Conservation (phyloP, 2,797 vertebrate genomes). For the Mus minutoides region DNA sequence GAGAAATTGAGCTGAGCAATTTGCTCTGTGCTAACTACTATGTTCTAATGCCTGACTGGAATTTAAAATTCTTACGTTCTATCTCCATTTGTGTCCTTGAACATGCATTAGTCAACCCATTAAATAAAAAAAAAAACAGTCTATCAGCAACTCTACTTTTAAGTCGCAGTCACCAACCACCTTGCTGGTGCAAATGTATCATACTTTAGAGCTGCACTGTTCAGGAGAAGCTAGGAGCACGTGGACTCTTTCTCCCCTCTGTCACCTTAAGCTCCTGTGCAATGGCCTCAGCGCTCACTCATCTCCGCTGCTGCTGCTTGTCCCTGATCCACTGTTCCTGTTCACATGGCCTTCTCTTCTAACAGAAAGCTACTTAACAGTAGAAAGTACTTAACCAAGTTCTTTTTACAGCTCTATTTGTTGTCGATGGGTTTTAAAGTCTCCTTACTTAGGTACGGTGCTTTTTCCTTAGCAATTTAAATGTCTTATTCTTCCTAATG, state of each 20-base stretch:
- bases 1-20: constrained; percentile 47
- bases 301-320: neutral
- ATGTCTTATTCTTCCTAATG: neutral
- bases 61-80: constrained; percentile 38
- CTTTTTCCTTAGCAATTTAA: neutral
- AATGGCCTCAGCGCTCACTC: neutral
- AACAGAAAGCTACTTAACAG: constrained; percentile 45
- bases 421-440: neutral
- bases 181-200: neutral
- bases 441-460: neutral
- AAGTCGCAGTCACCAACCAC: constrained; percentile 29
- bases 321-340: neutral
- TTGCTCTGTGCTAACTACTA: constrained; percentile 3
- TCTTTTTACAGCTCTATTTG: constrained; percentile 24
- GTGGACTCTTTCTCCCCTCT: neutral
- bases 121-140: neutral
- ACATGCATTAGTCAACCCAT: constrained; percentile 41
- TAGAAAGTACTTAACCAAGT: neutral
- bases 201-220: neutral
- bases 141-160: constrained; percentile 39
- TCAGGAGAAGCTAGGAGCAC: neutral
- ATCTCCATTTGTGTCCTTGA: constrained; percentile 17
- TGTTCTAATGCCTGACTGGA: neutral
- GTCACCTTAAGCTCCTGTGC: neutral
- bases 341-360: neutral